A percentile compares a stretch with the other conserved stretches of the same genome.
phyloP scores from a whole-genome alignment of 2,113 vertebrate species.

The Petroica traversi region DNA sequence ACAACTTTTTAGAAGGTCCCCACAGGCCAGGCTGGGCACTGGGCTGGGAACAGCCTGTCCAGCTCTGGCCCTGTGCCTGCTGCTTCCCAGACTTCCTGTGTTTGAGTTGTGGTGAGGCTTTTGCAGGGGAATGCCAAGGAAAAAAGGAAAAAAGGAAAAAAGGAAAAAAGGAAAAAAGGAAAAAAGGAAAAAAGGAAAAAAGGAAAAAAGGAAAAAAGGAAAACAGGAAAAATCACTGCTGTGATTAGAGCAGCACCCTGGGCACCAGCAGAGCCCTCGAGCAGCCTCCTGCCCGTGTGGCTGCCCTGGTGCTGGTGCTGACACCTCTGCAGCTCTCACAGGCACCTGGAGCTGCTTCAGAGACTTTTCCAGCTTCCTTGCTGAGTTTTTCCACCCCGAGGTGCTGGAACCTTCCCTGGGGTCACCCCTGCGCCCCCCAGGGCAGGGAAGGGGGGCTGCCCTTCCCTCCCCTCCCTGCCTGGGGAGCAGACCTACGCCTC shows the following conservation, averaged over 20 bases:
- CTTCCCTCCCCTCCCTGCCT: not conserved
- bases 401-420: not conserved
- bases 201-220: not conserved
- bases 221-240: not conserved
- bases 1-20: not conserved
- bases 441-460: not conserved
- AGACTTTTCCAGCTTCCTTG: not conserved
- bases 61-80: fast-evolving
- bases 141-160: not conserved
- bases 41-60: not conserved
- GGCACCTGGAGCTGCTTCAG: not conserved
- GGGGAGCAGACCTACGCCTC: not conserved
- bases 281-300: fast-evolving
- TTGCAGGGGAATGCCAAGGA: not conserved
- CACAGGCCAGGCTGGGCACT: fast-evolving
- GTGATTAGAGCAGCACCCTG: not conserved
- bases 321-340: not conserved
- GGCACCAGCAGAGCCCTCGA: fast-evolving
- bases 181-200: not conserved
- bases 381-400: not conserved
- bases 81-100: fast-evolving
- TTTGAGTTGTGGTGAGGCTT: fast-evolving
- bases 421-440: not conserved
- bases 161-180: not conserved
- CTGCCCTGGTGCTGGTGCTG: not conserved